These are phyloP conservation scores for Spheniscus mendiculus DNA, from an alignment of 2,113 vertebrate genomes.

Conservation along the genomic window DNA sequence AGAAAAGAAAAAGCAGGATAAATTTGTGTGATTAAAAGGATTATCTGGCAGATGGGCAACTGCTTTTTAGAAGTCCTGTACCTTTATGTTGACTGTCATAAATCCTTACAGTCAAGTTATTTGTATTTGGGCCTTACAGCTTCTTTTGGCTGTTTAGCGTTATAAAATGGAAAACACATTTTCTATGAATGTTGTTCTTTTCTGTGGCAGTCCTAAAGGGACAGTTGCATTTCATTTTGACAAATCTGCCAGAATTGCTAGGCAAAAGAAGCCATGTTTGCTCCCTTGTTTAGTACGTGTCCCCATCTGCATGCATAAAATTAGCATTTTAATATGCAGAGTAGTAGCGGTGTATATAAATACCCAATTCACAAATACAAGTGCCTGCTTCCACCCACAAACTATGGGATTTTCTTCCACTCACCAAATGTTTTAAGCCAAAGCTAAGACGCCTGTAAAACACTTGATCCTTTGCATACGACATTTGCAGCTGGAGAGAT, in stretches of 20 bases:
- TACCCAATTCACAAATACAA: not conserved
- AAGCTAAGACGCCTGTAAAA: not conserved
- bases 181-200: not conserved
- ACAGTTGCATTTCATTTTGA: not conserved
- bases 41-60: not conserved
- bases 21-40: not conserved
- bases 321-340: not conserved
- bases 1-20: not conserved
- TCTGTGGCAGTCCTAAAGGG: not conserved
- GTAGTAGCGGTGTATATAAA: not conserved
- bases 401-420: not conserved
- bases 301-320: not conserved
- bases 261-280: not conserved
- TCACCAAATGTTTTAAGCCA: not conserved
- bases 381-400: not conserved
- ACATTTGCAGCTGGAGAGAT: constrained; percentile 11
- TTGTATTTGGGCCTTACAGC: not conserved
- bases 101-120: not conserved
- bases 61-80: not conserved
- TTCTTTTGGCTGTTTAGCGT: not conserved
- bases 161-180: not conserved
- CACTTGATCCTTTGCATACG: not conserved
- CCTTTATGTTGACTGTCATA: not conserved
- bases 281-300: not conserved
- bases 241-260: not conserved